Base-by-base conservation (phyloP, 2,113 vertebrate genomes). In the Oreochromis tanganicae region DNA sequence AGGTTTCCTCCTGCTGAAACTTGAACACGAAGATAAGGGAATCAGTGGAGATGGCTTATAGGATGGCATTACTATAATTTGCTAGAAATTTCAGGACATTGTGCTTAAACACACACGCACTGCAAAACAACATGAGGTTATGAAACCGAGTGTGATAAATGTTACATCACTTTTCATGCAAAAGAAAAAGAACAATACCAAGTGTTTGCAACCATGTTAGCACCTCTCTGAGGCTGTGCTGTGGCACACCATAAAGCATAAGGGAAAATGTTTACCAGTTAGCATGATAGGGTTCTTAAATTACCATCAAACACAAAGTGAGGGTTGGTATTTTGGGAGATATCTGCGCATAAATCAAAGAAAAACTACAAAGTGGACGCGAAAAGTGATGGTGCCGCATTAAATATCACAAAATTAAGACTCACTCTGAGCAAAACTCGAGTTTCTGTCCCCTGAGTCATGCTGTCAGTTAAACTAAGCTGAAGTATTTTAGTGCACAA, bases 21-120 rank as follows among this genome's bases (percentile, higher is more conserved):
- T 59, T 87, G 81, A 88, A 84, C 61, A 85, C 5, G 14, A 29
- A 81, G 55, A 90, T 87, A 78, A 87, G 8, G 24, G 89, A 87
- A 88, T 85, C 78, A 88, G 52, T 11, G 12, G 21, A 17, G 50
- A 88, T 55, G n/a, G 50, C 80, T 80, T 86, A 88, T 66, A 66
- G 52, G 27, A 48, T 41, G 36, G 55, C 61, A 55, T 2, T 5
- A 66, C 89, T 57, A 84, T 73, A 83, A 85, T 86, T 88, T 48
- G 68, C 52, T 56, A 68, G 66, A 87, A 87, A 90, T 82, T 71
- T 79, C 17, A n/a, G 46, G 52, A 43, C 66, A 57, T 84, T 52
- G 38, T 81, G 21, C 41, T 34, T 75, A 87, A 29, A 43, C 66
- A 29, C 71, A 82, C 59, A 56, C 36, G 41, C 56, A 36, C 79